These are phyloP conservation scores for Xylocopa sonorina DNA, from an alignment of 1,140 invertebrate genomes.

Conservation along the genomic window DNA sequence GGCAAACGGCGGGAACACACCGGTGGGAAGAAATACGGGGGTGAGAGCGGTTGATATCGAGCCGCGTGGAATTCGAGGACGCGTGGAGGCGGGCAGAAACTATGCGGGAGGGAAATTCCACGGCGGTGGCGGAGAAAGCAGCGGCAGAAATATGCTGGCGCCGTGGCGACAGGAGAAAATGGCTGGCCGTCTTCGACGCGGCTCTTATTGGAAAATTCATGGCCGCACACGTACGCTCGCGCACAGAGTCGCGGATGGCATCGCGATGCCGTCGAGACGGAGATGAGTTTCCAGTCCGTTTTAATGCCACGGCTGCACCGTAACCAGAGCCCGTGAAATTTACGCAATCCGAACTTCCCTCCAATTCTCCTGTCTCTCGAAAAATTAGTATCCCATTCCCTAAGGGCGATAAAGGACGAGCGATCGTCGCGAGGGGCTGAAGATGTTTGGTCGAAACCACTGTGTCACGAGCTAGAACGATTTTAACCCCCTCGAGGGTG, in stretches of 20 bases:
- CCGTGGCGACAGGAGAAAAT: conserved; percentile 58
- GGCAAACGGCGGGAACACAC: neutral
- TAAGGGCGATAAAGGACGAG: no score
- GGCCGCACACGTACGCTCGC: conserved; percentile 4
- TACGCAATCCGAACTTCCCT: no score
- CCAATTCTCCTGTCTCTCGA: no score
- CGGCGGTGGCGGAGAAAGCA: conserved; percentile 29
- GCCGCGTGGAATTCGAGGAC: conserved; percentile 61
- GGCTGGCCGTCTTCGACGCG: conserved; percentile 53
- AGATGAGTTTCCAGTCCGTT: conserved; percentile 1
- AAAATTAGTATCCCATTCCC: no score
- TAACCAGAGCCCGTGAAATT: neutral
- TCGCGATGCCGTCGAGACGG: neutral
- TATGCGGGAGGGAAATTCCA: conserved; percentile 70
- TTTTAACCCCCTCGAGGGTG: no score
- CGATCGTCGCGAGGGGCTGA: no score
- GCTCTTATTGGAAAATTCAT: conserved; percentile 67
- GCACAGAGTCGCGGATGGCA: neutral
- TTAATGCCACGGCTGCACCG: neutral
- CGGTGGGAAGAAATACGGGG: neutral
- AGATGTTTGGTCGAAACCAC: no score
- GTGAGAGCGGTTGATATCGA: conserved; percentile 56
- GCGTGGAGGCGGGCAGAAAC: conserved; percentile 62
- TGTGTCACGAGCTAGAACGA: no score
- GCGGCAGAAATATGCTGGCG: conserved; percentile 54